These are phyloP conservation scores for Myotis daubentonii DNA, from an alignment of 2,797 vertebrate species.

Conservation along the genomic window DNA sequence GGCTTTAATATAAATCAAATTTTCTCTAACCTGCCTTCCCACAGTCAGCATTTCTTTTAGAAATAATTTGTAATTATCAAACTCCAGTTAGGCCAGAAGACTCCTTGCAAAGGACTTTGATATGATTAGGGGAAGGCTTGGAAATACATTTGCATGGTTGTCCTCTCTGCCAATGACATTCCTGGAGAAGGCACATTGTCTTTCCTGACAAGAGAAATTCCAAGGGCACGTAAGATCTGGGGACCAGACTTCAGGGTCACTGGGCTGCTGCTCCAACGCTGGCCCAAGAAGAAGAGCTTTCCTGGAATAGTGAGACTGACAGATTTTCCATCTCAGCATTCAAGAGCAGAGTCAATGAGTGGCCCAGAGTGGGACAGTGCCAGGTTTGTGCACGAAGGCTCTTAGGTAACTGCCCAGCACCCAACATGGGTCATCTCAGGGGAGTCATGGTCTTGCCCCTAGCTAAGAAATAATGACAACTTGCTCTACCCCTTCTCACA, in stretches of 20 bases:
- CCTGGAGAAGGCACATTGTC: conserved; percentile 59
- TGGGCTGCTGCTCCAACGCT: background rate
- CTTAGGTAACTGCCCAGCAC: background rate
- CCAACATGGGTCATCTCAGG: background rate
- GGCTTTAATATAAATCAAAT: conserved; percentile 76
- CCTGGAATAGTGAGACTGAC: conserved; percentile 36
- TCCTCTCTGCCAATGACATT: conserved; percentile 70
- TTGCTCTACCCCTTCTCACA: background rate
- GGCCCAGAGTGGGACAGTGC: background rate
- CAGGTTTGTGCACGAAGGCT: background rate
- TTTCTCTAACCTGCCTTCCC: conserved; percentile 69
- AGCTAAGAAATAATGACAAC: conserved; percentile 16
- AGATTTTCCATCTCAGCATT: conserved; percentile 20
- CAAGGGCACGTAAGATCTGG: conserved; percentile 8
- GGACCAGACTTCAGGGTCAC: background rate
- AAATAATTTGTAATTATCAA: conserved; percentile 83
- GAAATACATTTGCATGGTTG: conserved; percentile 77
- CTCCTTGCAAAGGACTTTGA: conserved; percentile 77
- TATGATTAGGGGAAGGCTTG: conserved; percentile 75
- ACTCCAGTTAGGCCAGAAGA: conserved; percentile 79
- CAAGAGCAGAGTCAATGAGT: conserved; percentile 39
- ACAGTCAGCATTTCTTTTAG: conserved; percentile 76
- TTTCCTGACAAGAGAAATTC: conserved; percentile 63
- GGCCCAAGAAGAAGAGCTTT: conserved; percentile 28
- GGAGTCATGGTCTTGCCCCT: background rate